Evolutionary conservation across 2,797 vertebrate genomes (phyloP).

Genomic region (Phoebastria nigripes): DNA sequence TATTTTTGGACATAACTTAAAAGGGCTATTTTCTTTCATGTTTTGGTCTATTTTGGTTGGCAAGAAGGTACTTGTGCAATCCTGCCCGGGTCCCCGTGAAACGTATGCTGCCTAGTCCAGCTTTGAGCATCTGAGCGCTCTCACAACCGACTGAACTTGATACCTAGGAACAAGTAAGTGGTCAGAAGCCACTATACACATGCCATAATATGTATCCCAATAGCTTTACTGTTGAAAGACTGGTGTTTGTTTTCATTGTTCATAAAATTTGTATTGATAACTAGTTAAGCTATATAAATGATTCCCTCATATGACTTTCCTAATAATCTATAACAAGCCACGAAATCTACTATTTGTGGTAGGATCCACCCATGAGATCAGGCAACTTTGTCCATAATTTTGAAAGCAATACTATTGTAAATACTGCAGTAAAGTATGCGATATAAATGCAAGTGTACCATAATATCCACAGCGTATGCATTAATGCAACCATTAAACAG

Average conservation of each 20-base stretch:
- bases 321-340: not conserved
- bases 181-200: not conserved
- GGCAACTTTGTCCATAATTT: not conserved
- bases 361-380: not conserved
- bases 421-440: not conserved
- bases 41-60: conserved; percentile 2
- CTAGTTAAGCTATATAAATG: conserved; percentile 10
- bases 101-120: not conserved
- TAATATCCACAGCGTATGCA: not conserved
- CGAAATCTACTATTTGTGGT: not conserved
- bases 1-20: not conserved
- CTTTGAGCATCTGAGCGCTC: not conserved
- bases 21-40: conserved; percentile 30
- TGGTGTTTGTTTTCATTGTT: conserved; percentile 27
- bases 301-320: not conserved
- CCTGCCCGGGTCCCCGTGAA: not conserved
- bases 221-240: not conserved
- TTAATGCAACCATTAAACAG: conserved; percentile 41
- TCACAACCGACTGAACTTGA: not conserved
- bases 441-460: not conserved
- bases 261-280: conserved; percentile 32
- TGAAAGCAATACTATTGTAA: not conserved
- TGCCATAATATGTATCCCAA: not conserved
- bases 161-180: not conserved
- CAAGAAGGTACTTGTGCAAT: conserved; percentile 30